Evolutionary conservation across 2,797 vertebrate genomes (phyloP), one percentile per base, ranked within the genome.

Genomic region (Novumbra hubbsi): DNA sequence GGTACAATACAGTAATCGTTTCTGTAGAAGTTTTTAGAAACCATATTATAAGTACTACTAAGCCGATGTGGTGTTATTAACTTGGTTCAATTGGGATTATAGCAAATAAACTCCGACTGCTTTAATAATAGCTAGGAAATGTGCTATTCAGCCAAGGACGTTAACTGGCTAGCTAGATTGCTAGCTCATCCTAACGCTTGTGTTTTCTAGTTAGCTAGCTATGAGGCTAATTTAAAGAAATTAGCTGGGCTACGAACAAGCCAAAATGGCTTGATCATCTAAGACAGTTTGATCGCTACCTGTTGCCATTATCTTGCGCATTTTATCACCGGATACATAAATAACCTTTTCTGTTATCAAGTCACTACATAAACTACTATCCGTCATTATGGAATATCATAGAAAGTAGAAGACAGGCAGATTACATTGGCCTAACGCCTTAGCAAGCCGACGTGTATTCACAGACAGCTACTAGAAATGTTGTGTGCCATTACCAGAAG

Each of bases 401-500:
- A 12, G 19, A 60, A 24, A 60, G 55, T 16, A 12, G 55, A 60
- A 24, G 55, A 21, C 55, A 21, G 55, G 8, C 55, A 34, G 16
- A 15, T 30, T 65, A 65, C 28, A n/a, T 12, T 34, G 8, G 63
- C 63, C 27, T 65, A 32, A 30, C 15, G 27, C 30, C 28, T 12
- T 2, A 28, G 27, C 7, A 30, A 64, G 3, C 55, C 30, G 30
- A 65, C 30, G 30, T 30, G 12, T 17, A 32, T 65, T 64, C 30
- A 63, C 62, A 65, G 28, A 17, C 30, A 65, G 19, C 63, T 57
- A 57, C 19, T 30, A 65, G 17, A 28, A 65, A 65, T 30, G 28
- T 30, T 50, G 17, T 49, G 48, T 52, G 68, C n/a, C 27, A 32
- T 70, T 70, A 70, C 48, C 68, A 6, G 28, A 52, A 19, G 48